Evolutionary conservation across 2,888 invertebrate genomes (phyloP), one percentile per base, ranked within the genome.

Genomic region (Conomelus anceps): DNA sequence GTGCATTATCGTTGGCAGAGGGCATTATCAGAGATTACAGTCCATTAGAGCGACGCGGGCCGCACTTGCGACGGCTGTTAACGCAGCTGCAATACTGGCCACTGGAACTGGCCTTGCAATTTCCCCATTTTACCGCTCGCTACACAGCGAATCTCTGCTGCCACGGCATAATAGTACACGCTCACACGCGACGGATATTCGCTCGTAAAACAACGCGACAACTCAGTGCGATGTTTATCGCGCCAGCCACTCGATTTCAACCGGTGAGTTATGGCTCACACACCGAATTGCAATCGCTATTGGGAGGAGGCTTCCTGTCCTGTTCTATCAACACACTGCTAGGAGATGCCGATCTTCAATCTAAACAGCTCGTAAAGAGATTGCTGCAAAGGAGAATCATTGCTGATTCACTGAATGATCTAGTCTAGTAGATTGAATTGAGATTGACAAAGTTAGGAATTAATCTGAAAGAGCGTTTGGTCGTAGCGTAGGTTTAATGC

Each of bases 11-110:
- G 29, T 24, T 22, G 29, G 29, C 86, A 86, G 86, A 86, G 86
- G 86, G 86, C 86, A 86, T 86, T 86, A 86, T 86, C 86, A 86
- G 86, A 24, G 86, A 86, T 86, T 86, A 86, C 86, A 86, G 86
- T 29, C 86, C 86, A 86, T 86, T 86, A 86, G 86, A 26, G n/a
- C 63, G 63, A n/a, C n/a, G 63, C 13, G 13, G 34, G 13, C n/a
- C n/a, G n/a, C n/a, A n/a, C n/a, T n/a, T n/a, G n/a, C 34, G 34
- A 11, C 34, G 63, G 63, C 63, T 63, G 63, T n/a, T 63, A 9
- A 63, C 63, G 20, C 11, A 7, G n/a, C 7, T 63, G 86, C 86
- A 86, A 86, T 86, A 86, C 86, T 86, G 86, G 86, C 86, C 86
- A 84, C 1, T 63, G 63, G n/a, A 63, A 24, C 29, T 84, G 84